Evolutionary conservation across 1,140 invertebrate species (phyloP).

Genomic region (Proctacanthus coquilletti): DNA sequence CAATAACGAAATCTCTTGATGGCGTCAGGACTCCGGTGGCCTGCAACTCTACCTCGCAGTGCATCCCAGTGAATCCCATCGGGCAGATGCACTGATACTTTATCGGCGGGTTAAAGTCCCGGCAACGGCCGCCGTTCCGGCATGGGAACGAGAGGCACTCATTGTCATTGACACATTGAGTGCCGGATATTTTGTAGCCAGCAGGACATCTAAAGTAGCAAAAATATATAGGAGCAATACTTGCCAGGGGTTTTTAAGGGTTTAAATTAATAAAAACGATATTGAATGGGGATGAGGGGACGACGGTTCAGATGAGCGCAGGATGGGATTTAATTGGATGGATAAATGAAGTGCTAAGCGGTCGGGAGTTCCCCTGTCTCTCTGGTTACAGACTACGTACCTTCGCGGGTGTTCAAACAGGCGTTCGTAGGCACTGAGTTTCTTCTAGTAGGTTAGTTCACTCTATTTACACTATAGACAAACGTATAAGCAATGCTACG

Average conservation of each 20-base stretch:
- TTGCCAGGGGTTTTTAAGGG: not conserved
- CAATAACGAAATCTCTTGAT: constrained; percentile 69
- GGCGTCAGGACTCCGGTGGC: constrained; percentile 61
- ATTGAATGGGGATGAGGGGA: not conserved
- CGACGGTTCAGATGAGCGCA: too few relatives aligned
- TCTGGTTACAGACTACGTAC: too few relatives aligned
- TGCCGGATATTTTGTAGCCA: constrained; percentile 44
- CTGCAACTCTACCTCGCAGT: constrained; percentile 60
- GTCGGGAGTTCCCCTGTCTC: too few relatives aligned
- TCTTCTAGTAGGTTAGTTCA: too few relatives aligned
- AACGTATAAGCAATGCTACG: too few relatives aligned
- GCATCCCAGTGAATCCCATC: constrained; percentile 53
- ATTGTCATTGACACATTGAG: constrained; percentile 55
- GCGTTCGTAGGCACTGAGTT: too few relatives aligned
- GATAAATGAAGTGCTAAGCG: too few relatives aligned
- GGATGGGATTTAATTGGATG: too few relatives aligned
- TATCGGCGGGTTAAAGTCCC: constrained; percentile 49
- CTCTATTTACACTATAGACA: too few relatives aligned
- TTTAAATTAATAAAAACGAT: not conserved
- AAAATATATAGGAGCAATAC: too few relatives aligned
- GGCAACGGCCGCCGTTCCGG: constrained; percentile 54
- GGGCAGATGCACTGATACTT: constrained; percentile 62
- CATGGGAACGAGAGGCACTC: constrained; percentile 55
- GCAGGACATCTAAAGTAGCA: constrained; percentile 57
- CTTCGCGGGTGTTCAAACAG: too few relatives aligned